phyloP scores from a whole-genome alignment of 1,140 invertebrate species.

The Oedothorax gibbosus region DNA sequence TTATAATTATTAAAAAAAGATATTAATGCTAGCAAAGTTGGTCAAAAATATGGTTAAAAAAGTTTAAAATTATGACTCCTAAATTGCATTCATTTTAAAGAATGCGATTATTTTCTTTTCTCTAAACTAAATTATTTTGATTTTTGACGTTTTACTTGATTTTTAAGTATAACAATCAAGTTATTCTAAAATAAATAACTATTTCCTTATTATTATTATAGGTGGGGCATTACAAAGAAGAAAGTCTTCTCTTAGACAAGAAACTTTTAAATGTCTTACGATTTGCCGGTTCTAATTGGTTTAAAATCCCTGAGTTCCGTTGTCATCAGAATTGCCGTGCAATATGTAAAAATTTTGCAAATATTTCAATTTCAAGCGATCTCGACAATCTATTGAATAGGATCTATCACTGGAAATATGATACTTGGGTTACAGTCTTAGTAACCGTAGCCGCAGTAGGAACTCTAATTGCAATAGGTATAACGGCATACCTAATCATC shows the following conservation, averaged over 20 bases:
- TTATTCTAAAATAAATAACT: not conserved
- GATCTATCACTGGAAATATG: constrained; percentile 65
- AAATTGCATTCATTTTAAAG: too few species aligned
- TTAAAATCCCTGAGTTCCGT: constrained; percentile 55
- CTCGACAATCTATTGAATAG: constrained; percentile 62
- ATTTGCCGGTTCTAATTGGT: constrained; percentile 42
- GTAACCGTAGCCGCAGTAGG: constrained; percentile 70
- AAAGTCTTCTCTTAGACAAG: constrained; percentile 16
- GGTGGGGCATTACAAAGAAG: constrained; percentile 35
- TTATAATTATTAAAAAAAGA: too few species aligned
- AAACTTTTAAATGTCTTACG: constrained; percentile 44
- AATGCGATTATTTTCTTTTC: too few species aligned
- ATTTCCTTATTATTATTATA: not conserved
- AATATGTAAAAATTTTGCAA: constrained; percentile 29
- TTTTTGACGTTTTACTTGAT: too few species aligned
- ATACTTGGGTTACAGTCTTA: constrained; percentile 71
- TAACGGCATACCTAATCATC: constrained; percentile 71
- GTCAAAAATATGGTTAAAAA: too few species aligned
- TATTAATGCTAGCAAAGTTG: too few species aligned
- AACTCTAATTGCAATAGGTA: constrained; percentile 69
- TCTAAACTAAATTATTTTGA: too few species aligned
- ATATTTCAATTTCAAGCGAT: not conserved
- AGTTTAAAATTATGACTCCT: too few species aligned
- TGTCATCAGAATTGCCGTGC: constrained; percentile 15
- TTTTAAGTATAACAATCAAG: too few species aligned